A percentile compares a stretch with the other conserved stretches of the same genome.
These are phyloP conservation scores for Nycticebus coucang DNA, from an alignment of 2,113 vertebrate genomes.

Conservation along the genomic window DNA sequence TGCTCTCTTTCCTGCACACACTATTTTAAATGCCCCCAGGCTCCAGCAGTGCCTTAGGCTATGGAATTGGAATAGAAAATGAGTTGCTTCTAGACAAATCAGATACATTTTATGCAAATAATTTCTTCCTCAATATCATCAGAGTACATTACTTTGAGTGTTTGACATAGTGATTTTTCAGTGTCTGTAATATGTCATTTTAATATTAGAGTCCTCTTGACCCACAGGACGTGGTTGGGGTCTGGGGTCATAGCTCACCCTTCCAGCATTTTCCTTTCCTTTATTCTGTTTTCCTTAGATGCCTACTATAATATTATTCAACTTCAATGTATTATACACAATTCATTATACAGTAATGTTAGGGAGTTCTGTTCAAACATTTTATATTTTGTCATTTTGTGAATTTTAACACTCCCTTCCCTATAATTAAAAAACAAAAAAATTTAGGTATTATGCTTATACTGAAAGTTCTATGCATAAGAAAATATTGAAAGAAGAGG, in stretches of 20 bases:
- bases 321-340: not conserved
- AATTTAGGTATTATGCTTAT: not conserved
- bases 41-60: slow-evolving; percentile 60
- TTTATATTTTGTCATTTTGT: not conserved
- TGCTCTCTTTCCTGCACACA: not conserved
- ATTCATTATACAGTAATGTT: not conserved
- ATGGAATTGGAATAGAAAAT: slow-evolving; percentile 67
- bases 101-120: slow-evolving; percentile 68
- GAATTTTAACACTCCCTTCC: not conserved
- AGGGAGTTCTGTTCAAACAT: not conserved
- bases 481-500: not conserved
- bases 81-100: slow-evolving; percentile 61
- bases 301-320: not conserved
- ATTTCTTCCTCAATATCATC: slow-evolving; percentile 48
- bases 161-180: slow-evolving; percentile 58
- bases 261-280: not conserved
- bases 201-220: not conserved
- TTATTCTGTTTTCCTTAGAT: not conserved
- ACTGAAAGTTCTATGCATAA: not conserved
- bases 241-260: not conserved
- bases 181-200: slow-evolving; percentile 22
- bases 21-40: slow-evolving; percentile 40
- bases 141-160: slow-evolving; percentile 59
- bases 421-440: too few species aligned
- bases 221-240: not conserved